Conservation (phyloP, 1,140 invertebrate genomes). For the Lordiphosa stackelbergi region DNA sequence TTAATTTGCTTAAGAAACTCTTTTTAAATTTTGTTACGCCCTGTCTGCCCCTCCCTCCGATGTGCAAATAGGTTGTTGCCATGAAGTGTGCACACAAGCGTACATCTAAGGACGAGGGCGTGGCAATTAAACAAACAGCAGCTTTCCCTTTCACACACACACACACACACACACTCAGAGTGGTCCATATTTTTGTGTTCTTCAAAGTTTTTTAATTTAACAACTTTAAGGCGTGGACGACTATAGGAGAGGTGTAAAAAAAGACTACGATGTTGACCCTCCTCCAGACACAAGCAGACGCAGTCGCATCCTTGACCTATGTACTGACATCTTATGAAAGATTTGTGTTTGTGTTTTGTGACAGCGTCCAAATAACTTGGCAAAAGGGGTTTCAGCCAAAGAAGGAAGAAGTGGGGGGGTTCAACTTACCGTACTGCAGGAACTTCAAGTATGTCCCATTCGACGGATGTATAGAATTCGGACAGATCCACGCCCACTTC, state of each 20-base stretch:
- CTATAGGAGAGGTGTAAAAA: conserved; percentile 35
- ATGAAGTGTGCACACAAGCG: conserved; percentile 61
- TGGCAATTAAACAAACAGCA: conserved; percentile 56
- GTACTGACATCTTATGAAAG: conserved; percentile 40
- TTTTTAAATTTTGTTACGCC: not conserved
- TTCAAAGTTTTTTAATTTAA: conserved; percentile 73
- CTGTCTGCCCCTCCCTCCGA: not conserved
- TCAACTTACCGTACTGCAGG: conserved; percentile 89
- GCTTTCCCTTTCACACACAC: conserved; percentile 28
- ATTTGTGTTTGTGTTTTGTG: conserved; percentile 71
- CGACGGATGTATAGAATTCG: conserved; percentile 96
- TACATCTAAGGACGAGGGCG: conserved; percentile 30
- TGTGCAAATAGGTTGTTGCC: conserved; percentile 16
- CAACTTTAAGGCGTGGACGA: conserved; percentile 20
- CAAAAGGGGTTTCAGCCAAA: conserved; percentile 29
- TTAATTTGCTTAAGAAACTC: too few relatives aligned
- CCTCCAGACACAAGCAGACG: too few relatives aligned
- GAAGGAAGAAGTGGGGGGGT: conserved; percentile 17
- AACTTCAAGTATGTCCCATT: conserved; percentile 98
- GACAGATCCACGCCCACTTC: conserved; percentile 94
- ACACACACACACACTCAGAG: conserved; percentile 3
- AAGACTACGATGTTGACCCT: conserved; percentile 1
- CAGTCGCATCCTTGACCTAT: conserved; percentile 45
- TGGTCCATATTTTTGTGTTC: conserved; percentile 1
- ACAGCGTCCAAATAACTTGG: too few relatives aligned